A percentile compares a stretch with the other conserved stretches of the same genome.
Conservation (phyloP, 2,888 invertebrate genomes). For the Callyntrura sp. region DNA sequence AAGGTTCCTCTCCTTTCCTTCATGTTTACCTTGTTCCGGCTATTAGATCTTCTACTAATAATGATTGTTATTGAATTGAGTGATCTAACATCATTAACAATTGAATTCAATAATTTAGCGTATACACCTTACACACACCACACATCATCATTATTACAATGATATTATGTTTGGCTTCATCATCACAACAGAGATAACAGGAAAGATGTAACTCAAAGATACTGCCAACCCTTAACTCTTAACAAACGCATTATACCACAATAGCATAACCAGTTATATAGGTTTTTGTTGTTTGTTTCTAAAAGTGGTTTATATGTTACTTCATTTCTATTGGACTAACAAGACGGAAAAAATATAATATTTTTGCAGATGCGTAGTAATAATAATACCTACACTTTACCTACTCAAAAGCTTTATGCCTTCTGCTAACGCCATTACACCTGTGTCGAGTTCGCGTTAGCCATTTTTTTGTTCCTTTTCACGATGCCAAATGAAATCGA, state of each 20-base stretch:
- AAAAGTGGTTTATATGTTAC: slow-evolving; percentile 20
- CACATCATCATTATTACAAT: no score
- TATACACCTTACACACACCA: no score
- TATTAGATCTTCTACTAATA: no score
- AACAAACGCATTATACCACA: not conserved
- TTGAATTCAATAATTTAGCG: no score
- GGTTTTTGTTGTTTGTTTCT: not conserved
- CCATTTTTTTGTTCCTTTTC: not conserved
- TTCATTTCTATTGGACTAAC: not conserved
- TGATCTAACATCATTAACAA: no score
- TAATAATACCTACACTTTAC: not conserved
- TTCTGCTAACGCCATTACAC: not conserved
- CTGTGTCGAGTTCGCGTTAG: not conserved
- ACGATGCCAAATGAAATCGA: slow-evolving; percentile 71
- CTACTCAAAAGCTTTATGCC: not conserved
- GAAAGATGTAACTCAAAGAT: not conserved
- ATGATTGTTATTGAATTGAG: no score
- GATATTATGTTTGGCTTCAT: not conserved
- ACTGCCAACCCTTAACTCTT: not conserved
- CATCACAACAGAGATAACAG: not conserved
- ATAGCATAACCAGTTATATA: not conserved
- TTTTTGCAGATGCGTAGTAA: not conserved
- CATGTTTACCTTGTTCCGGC: no score
- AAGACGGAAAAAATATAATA: not conserved
- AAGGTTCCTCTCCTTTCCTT: no score